Base-by-base conservation (phyloP, 2,797 vertebrate genomes). In the Synanceia verrucosa region DNA sequence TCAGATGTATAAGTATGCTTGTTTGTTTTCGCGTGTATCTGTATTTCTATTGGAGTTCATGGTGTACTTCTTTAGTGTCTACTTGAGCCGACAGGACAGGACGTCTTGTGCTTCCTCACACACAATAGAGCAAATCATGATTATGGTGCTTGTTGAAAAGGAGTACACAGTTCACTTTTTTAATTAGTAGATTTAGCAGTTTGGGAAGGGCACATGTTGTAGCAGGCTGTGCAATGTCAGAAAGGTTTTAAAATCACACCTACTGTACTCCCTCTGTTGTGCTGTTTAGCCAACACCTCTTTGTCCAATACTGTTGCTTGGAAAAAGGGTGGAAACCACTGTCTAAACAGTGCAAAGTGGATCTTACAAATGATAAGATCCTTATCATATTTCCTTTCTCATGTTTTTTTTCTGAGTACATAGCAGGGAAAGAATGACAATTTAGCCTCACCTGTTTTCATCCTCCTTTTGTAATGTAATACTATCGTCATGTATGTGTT, bases 131-230 rank as follows among this genome's bases (percentile, higher is more conserved):
- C 26, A 53, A 79, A 65, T 18, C 9, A 46, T 47, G 21, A 50
- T 46, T 36, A 28, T 10, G 10, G 4, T 46, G 31, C 50, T 36
- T 59, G 29, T 65, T 43, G 3, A 23, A 61, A 50, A 76, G 13
- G 19, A 65, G 53, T 24, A 58, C 60, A 31, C 37, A 23, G n/a
- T 24, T 60, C 58, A 28, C 52, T 75, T 56, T 29, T 70, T 71
- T 8, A 70, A 72, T 74, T 3, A 61, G 52, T 29, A 53, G n/a
- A 60, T 24, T 56, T 34, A 55, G 48, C 53, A 34, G 34, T 29
- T 50, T 34, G 23, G 23, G 47, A 60, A 65, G 44, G 55, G 62
- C 19, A 36, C 28, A 28, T 60, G 23, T 29, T 53, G 18, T 33
- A 24, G 26, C 50, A 36, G 33, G 39, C 43, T 52, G 5, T 67